These are phyloP conservation scores for Aleiodes leptofemur DNA, from an alignment of 2,888 invertebrate species.

Conservation along the genomic window DNA sequence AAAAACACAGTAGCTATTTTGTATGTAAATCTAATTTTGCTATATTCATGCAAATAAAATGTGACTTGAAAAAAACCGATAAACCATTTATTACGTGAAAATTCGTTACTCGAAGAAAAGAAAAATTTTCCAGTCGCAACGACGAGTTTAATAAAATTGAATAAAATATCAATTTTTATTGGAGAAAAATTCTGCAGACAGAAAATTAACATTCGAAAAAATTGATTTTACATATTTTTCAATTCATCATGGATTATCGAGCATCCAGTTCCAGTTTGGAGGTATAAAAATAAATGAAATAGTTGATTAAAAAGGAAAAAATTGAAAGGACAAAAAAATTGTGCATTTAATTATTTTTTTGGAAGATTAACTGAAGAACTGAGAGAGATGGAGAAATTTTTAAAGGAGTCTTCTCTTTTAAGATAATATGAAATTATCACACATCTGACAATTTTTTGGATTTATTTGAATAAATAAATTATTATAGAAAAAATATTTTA, in stretches of 20 bases:
- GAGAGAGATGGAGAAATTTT: not conserved
- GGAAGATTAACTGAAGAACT: too few species aligned
- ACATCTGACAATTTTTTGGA: too few species aligned
- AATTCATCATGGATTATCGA: not conserved
- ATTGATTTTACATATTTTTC: not conserved
- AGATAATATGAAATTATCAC: too few species aligned
- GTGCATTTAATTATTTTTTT: too few species aligned
- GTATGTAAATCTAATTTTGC: not conserved
- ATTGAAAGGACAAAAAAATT: too few species aligned
- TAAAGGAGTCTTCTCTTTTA: not conserved
- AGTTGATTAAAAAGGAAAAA: not conserved
- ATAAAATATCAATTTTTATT: too few species aligned
- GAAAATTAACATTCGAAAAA: too few species aligned
- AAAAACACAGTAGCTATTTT: constrained; percentile 20
- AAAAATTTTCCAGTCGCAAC: not conserved
- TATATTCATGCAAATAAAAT: constrained; percentile 9
- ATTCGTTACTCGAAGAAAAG: not conserved
- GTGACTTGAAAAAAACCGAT: not conserved
- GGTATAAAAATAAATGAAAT: not conserved
- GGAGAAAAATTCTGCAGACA: too few species aligned
- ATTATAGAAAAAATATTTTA: too few species aligned
- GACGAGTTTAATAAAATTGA: not conserved
- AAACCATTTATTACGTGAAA: not conserved
- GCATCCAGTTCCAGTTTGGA: not conserved
- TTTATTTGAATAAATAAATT: too few species aligned